These are phyloP conservation scores for Chelon auratus DNA, from an alignment of 2,797 vertebrate species.

Conservation along the genomic window DNA sequence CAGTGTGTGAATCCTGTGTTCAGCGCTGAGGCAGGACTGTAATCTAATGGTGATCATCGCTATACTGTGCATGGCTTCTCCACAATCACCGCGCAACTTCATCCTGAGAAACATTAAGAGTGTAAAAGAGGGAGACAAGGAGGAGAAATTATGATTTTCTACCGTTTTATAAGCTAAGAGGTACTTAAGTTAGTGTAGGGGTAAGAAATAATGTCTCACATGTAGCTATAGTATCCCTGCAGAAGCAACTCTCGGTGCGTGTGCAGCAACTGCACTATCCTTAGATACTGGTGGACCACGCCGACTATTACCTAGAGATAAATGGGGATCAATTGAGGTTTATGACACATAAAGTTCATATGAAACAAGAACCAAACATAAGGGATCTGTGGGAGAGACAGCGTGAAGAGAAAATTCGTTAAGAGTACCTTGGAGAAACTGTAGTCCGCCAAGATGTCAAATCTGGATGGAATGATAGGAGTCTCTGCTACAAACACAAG, in stretches of 20 bases:
- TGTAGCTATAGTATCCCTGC: constrained; percentile 88
- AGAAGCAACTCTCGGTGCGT: constrained; percentile 85
- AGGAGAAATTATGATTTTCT: background rate
- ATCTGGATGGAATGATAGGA: constrained; percentile 84
- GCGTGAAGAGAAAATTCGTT: background rate
- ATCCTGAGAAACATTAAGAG: constrained; percentile 72
- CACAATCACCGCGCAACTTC: constrained; percentile 74
- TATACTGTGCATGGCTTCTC: constrained; percentile 76
- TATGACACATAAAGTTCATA: background rate
- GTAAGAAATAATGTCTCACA: constrained; percentile 81
- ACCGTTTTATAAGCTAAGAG: too few species aligned
- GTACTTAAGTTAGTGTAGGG: background rate
- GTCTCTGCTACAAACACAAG: constrained; percentile 80
- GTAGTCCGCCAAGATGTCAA: constrained; percentile 90
- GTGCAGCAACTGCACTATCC: constrained; percentile 81
- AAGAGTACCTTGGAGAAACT: constrained; percentile 87
- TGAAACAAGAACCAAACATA: background rate
- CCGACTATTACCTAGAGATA: constrained; percentile 84
- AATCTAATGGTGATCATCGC: constrained; percentile 80
- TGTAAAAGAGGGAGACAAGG: background rate
- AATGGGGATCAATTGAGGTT: background rate
- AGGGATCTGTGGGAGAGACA: background rate
- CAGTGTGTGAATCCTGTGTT: constrained; percentile 73
- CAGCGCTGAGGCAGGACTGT: constrained; percentile 72
- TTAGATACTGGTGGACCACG: constrained; percentile 88